These are phyloP conservation scores for Myathropa florea DNA, from an alignment of 2,888 invertebrate species.

Conservation along the genomic window DNA sequence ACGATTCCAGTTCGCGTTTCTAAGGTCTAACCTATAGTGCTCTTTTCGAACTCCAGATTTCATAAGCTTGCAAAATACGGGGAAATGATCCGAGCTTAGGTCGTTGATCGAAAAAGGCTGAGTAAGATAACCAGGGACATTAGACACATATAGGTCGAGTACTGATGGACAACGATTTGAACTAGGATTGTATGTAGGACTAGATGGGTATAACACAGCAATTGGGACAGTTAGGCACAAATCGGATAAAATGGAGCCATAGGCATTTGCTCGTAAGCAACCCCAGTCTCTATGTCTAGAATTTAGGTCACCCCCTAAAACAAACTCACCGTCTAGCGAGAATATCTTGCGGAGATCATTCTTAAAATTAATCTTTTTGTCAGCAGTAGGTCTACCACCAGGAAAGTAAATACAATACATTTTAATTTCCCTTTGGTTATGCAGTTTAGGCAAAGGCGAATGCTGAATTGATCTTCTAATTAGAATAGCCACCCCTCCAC, in stretches of 20 bases:
- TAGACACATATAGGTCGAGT: no score
- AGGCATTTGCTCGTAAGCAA: background rate
- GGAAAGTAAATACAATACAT: background rate
- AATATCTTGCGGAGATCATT: background rate
- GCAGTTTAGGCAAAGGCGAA: background rate
- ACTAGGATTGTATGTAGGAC: no score
- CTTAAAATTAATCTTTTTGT: background rate
- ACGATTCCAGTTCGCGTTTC: no score
- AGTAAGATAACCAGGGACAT: no score
- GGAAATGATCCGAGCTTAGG: no score
- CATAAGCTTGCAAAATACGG: background rate
- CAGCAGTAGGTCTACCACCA: background rate
- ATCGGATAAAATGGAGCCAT: background rate
- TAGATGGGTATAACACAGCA: no score
- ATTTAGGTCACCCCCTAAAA: background rate
- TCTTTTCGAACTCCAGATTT: no score
- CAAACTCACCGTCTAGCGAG: background rate
- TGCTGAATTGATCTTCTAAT: slow-evolving; percentile 11
- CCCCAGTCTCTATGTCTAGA: background rate
- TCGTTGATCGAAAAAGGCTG: background rate
- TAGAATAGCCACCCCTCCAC: background rate
- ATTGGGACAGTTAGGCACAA: no score
- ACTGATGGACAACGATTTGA: no score
- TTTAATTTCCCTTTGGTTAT: background rate
- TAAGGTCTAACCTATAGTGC: no score